Conservation (phyloP, 2,888 invertebrate species). For the Dicycla oo region DNA sequence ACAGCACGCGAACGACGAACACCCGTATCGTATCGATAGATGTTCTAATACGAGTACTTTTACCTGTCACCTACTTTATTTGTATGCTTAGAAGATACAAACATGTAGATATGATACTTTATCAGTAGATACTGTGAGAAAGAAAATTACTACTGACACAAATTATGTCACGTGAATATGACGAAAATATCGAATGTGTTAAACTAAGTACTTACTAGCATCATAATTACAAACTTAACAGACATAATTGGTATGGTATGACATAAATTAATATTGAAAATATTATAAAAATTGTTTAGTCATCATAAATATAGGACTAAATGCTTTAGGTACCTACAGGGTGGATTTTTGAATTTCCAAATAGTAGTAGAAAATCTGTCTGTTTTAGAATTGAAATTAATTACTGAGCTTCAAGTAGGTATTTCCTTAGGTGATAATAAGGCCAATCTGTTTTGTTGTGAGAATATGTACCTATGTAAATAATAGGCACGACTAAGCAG, state of each 20-base stretch:
- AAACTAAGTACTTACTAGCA: no score
- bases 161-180: conserved; percentile 27
- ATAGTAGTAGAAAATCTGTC: background rate
- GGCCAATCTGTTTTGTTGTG: background rate
- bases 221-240: background rate
- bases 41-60: conserved; percentile 21
- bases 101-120: conserved; percentile 36
- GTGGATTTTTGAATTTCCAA: no score
- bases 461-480: background rate
- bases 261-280: no score
- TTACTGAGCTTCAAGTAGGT: background rate
- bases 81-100: conserved; percentile 38
- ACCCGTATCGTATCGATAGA: conserved; percentile 45
- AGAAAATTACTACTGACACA: conserved; percentile 30
- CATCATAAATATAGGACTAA: no score
- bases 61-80: conserved; percentile 50
- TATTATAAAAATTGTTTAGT: no score
- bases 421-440: background rate
- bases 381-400: background rate
- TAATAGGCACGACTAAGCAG: background rate
- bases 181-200: conserved; percentile 22
- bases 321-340: no score
- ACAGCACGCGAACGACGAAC: conserved; percentile 66
- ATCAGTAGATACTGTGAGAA: conserved; percentile 58
- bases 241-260: background rate